Evolutionary conservation across 2,888 invertebrate genomes (phyloP), one percentile per base, ranked within the genome.

Genomic region (Nymphalis urticae): DNA sequence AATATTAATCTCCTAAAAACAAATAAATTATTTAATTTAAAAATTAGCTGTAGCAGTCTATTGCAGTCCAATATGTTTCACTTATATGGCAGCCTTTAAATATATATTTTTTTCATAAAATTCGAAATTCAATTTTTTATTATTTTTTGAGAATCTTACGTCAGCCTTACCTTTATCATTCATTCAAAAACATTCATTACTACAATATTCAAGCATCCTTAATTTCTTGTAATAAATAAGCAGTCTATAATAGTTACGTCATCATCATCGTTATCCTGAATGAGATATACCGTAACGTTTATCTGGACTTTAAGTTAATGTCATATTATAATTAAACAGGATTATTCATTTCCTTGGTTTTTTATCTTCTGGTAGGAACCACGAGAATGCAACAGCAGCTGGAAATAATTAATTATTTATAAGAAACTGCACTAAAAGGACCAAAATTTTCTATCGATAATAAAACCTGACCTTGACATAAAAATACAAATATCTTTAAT

Each of bases 311-410:
- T n/a, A 16, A 36, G 51, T 50, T 24, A 27, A 48, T 51, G 51
- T 60, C 59, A 66, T 48, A 58, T 19, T 27, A 8, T 56, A 24
- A 7, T 42, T 32, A 10, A n/a, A 42, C 13, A 19, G 17, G 6
- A 10, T 32, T n/a, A n/a, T 54, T 77, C 75, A 81, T 59, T 82
- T 78, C 50, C 78, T 80, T 0, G 76, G 74, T n/a, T 76, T 74
- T 51, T 84, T 84, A 71, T 92, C 92, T 47, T 79, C 81, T 0
- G 92, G 92, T 4, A 92, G 75, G 61, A 86, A 85, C 87, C 89
- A 92, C 0, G 90, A 84, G 2, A 90, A 80, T 1, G 71, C 80
- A 24, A 88, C 83, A 2, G 88, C 90, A 82, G 86, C 92, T 92
- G 81, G 24, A 75, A 76, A 50, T 27, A 66, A 50, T 74, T 70